A percentile compares a stretch with the other conserved stretches of the same genome.
Evolutionary conservation across 2,797 vertebrate species (phyloP).

Genomic region (Acestrorhynchus altus): DNA sequence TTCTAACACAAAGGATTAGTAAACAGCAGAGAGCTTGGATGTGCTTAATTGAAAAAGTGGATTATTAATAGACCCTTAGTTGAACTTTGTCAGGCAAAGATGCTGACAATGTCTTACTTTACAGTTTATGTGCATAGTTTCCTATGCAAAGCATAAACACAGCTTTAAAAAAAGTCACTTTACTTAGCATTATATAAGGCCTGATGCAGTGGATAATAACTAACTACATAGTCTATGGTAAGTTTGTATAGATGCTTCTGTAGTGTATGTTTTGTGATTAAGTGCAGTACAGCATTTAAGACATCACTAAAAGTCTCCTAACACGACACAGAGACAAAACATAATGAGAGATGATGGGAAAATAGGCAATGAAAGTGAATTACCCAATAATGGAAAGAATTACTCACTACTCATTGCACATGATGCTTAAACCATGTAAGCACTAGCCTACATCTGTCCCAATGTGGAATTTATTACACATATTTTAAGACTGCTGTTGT

Average conservation of each 20-base stretch:
- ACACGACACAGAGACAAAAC: not conserved
- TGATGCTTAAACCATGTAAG: not conserved
- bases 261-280: not conserved
- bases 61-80: conserved; percentile 22
- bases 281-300: not conserved
- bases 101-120: conserved; percentile 34
- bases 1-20: no score
- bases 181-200: not conserved
- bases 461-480: not conserved
- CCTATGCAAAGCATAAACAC: not conserved
- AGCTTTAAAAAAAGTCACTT: not conserved
- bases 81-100: conserved; percentile 23
- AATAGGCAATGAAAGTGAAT: not conserved
- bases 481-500: not conserved
- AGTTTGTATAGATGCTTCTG: not conserved
- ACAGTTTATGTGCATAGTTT: not conserved
- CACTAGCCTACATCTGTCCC: not conserved
- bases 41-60: not conserved
- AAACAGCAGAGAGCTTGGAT: not conserved
- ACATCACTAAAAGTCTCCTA: not conserved
- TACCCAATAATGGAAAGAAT: not conserved
- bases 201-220: not conserved
- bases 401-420: not conserved
- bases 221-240: not conserved
- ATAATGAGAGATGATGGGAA: not conserved